Conservation (phyloP, 2,888 invertebrate genomes). For the Andricus curvator region DNA sequence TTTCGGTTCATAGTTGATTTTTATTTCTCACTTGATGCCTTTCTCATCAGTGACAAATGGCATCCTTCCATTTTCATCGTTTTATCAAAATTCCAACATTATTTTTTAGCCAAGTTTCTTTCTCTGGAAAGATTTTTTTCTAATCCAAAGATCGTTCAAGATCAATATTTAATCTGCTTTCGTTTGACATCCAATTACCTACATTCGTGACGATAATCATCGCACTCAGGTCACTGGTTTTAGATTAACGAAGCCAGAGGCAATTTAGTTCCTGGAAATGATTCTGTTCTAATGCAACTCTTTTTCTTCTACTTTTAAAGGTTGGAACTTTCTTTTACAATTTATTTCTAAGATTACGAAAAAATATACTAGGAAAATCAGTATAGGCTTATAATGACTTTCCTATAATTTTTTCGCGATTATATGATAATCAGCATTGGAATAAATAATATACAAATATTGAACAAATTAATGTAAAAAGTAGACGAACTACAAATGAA, state of each 20-base stretch:
- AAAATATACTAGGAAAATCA: no score
- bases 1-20: background rate
- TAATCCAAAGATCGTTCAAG: slow-evolving; percentile 10
- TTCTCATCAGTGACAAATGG: background rate
- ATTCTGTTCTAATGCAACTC: background rate
- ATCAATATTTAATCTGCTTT: slow-evolving; percentile 38
- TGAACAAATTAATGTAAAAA: no score
- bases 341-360: background rate
- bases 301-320: background rate
- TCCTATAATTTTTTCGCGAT: no score
- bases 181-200: slow-evolving; percentile 32
- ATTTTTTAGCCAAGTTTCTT: background rate
- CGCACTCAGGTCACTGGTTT: slow-evolving; percentile 36
- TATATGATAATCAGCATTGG: no score
- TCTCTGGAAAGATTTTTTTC: background rate
- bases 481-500: no score
- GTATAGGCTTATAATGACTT: no score
- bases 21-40: background rate
- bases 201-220: slow-evolving; percentile 34
- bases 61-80: background rate
- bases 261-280: slow-evolving; percentile 2
- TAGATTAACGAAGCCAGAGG: slow-evolving; percentile 26
- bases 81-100: background rate
- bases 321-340: background rate
- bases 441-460: no score